Percentiles rank a stretch among this genome's conserved stretches.
These are phyloP conservation scores for Peromyscus maniculatus DNA, from an alignment of 2,113 vertebrate species.

Conservation along the genomic window DNA sequence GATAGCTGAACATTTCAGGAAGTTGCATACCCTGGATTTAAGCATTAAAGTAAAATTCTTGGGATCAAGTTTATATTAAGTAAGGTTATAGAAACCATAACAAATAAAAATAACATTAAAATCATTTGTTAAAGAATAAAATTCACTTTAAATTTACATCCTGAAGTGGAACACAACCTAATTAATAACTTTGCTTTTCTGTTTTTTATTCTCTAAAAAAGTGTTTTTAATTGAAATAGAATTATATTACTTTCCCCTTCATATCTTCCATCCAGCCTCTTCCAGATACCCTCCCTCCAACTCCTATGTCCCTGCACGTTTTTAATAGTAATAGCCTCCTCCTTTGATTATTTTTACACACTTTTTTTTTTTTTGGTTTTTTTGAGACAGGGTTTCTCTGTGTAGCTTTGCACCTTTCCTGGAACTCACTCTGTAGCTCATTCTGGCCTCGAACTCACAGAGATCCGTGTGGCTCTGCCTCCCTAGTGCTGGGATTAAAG, in stretches of 20 bases:
- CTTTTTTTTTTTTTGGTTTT: no score
- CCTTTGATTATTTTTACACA: neutral
- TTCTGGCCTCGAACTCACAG: no score
- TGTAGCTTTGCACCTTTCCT: no score
- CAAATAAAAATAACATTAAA: slow-evolving; percentile 5
- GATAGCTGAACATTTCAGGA: slow-evolving; percentile 30
- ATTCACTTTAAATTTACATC: neutral
- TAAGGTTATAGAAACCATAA: neutral
- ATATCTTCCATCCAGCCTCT: no score
- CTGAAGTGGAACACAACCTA: neutral
- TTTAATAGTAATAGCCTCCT: neutral
- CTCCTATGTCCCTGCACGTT: no score
- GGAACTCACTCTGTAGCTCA: no score
- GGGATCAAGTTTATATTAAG: no score
- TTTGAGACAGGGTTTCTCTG: no score
- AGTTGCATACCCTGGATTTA: slow-evolving; percentile 43
- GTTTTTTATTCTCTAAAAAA: no score
- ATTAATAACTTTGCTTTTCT: neutral
- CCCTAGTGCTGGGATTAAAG: no score
- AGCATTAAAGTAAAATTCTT: slow-evolving; percentile 42
- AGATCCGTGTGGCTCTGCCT: no score
- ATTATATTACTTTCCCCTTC: neutral
- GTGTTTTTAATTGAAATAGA: neutral
- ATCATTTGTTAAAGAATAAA: neutral
- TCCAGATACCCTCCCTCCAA: neutral